Evolutionary conservation across 2,113 vertebrate species (phyloP), one percentile per base, ranked within the genome.

Genomic region (Eudyptes chrysolophus): DNA sequence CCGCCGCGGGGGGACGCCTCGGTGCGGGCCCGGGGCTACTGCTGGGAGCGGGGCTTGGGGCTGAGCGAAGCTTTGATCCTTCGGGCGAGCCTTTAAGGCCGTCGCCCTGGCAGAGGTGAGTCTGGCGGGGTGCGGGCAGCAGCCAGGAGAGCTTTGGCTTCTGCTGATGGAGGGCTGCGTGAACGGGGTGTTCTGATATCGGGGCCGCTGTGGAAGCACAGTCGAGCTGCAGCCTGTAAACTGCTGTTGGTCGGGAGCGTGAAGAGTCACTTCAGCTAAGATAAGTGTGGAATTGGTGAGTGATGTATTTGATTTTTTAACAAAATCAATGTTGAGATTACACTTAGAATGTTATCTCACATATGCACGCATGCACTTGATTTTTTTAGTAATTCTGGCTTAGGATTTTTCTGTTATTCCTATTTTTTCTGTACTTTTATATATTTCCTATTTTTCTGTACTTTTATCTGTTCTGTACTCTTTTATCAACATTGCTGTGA

Each of bases 341-440:
- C 40, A 17, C 24, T 7, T 6, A 3, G 40, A 7, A 14, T 12
- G 55, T 14, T 5, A 16, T 46, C 22, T 46, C n/a, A 4, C 32
- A 2, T 34, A 4, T 1, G 2, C 9, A 4, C 46, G 13, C 7
- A 0, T 30, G 9, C 15, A 1, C 18, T 55, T 26, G 20, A 2
- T 10, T 27, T 10, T 40, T 24, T 36, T 29, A 26, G 8, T 49
- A 25, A 40, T 44, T 66, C 29, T 57, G 21, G 5, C 4, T 44
- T n/a, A 71, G 13, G 19, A 6, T 30, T 70, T 49, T 74, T 65
- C 12, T 16, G 2, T 12, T 68, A 42, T 66, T 18, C 6, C 2
- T 2, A 0, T 32, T 36, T 29, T 44, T 25, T 29, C 18, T 13
- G 8, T 48, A 11, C 32, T 44, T n/a, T 16, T 16, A 8, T 19